Evolutionary conservation across 2,888 invertebrate genomes (phyloP).

Genomic region (Chrysomela aeneicollis): DNA sequence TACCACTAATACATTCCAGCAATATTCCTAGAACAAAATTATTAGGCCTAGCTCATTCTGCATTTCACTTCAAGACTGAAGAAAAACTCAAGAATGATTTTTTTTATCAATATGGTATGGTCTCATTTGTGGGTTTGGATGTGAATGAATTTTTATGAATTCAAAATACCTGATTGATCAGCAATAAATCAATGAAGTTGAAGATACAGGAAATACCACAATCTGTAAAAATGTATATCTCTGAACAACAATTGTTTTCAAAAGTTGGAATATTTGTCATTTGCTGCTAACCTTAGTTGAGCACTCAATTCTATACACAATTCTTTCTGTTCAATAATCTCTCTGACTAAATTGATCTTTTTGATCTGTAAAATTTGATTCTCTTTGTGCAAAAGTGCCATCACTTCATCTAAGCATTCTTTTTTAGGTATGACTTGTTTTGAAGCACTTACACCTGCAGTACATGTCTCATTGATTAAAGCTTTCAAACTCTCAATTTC

Average conservation of each 20-base stretch:
- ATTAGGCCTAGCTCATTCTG: too few species aligned
- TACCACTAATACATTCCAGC: too few species aligned
- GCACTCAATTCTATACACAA: conserved; percentile 59
- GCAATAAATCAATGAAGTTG: too few species aligned
- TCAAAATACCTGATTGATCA: too few species aligned
- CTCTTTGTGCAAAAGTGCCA: conserved; percentile 58
- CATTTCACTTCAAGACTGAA: too few species aligned
- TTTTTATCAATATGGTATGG: too few species aligned
- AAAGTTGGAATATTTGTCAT: conserved; percentile 31
- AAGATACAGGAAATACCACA: too few species aligned
- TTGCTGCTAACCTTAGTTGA: conserved; percentile 38
- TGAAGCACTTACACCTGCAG: conserved; percentile 18
- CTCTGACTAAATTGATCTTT: conserved; percentile 59
- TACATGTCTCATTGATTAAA: conserved; percentile 23
- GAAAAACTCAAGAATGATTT: too few species aligned
- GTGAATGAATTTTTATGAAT: too few species aligned
- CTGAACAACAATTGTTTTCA: conserved; percentile 16
- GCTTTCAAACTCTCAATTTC: conserved; percentile 65
- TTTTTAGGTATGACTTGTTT: conserved; percentile 40
- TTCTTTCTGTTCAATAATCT: conserved; percentile 61
- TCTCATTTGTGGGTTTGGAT: too few species aligned
- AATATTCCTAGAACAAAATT: too few species aligned
- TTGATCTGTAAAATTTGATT: conserved; percentile 61
- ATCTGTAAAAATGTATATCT: too few species aligned
- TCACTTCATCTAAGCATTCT: conserved; percentile 55